Conservation (phyloP, 1,140 invertebrate genomes). For the Bombus polaris region DNA sequence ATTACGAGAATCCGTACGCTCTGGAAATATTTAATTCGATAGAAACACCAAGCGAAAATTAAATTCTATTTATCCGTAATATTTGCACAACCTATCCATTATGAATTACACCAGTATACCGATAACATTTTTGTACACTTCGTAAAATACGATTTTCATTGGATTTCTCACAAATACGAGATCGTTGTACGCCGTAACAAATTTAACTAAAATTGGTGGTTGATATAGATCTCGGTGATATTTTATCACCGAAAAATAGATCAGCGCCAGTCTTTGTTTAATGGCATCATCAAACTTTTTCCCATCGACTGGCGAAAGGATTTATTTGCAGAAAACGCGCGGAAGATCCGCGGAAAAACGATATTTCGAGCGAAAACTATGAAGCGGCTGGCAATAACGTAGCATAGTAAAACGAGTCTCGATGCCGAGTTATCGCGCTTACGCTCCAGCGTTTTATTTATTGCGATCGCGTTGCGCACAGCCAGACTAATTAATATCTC, state of each 20-base stretch:
- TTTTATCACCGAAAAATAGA: not conserved
- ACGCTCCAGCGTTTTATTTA: slow-evolving; percentile 45
- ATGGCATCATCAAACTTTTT: not conserved
- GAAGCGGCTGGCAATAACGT: slow-evolving; percentile 10
- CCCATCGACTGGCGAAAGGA: not conserved
- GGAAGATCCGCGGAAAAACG: not conserved
- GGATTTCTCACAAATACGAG: not conserved
- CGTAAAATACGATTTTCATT: not conserved
- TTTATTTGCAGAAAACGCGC: not conserved
- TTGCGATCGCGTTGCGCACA: not conserved
- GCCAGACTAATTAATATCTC: slow-evolving; percentile 46
- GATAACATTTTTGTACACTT: not conserved
- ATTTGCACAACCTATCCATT: not conserved
- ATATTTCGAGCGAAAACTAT: not conserved
- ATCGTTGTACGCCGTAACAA: not conserved
- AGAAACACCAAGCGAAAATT: not conserved
- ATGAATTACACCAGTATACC: not conserved
- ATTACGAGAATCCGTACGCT: not conserved
- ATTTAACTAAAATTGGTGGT: slow-evolving; percentile 4
- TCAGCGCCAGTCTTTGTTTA: not conserved
- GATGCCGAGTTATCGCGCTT: slow-evolving; percentile 41
- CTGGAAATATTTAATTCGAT: slow-evolving; percentile 17
- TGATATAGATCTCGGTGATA: not conserved
- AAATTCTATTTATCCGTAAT: not conserved
- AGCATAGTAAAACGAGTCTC: slow-evolving; percentile 8